phyloP scores from a whole-genome alignment of 2,797 vertebrate species.

The Acrossocheilus fasciatus region DNA sequence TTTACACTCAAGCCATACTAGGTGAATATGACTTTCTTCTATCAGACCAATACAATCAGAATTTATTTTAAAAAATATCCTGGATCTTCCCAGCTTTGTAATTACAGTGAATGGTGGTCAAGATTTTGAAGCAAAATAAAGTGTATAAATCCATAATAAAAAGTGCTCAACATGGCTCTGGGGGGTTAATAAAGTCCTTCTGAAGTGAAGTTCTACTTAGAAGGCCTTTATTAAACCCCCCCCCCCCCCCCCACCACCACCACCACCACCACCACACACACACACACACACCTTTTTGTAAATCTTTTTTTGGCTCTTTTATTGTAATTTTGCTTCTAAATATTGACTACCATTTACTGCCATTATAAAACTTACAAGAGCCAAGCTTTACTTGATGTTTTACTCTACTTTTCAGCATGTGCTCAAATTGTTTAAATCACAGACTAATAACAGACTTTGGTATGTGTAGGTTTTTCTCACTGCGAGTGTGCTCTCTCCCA shows the following conservation, averaged over 20 bases:
- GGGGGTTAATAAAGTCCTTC: not conserved
- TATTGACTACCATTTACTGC: no score
- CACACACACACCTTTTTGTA: no score
- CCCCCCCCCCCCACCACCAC: no score
- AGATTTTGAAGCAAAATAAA: no score
- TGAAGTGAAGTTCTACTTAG: not conserved
- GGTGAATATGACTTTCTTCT: not conserved
- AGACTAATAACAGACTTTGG: not conserved
- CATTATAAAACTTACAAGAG: no score
- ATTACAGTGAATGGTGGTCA: no score
- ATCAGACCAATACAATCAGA: not conserved
- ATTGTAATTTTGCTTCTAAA: no score
- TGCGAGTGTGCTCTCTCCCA: slow-evolving; percentile 96
- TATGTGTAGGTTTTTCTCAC: slow-evolving; percentile 78
- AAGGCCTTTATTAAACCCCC: no score
- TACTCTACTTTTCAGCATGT: not conserved
- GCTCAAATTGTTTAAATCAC: not conserved
- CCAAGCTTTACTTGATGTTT: not conserved
- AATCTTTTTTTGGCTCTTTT: no score
- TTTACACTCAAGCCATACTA: not conserved
- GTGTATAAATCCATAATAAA: not conserved
- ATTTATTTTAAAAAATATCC: not conserved
- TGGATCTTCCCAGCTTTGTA: no score
- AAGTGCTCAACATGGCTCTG: not conserved
- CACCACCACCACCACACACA: no score